phyloP scores from a whole-genome alignment of 2,113 vertebrate species.

The Spea bombifrons region DNA sequence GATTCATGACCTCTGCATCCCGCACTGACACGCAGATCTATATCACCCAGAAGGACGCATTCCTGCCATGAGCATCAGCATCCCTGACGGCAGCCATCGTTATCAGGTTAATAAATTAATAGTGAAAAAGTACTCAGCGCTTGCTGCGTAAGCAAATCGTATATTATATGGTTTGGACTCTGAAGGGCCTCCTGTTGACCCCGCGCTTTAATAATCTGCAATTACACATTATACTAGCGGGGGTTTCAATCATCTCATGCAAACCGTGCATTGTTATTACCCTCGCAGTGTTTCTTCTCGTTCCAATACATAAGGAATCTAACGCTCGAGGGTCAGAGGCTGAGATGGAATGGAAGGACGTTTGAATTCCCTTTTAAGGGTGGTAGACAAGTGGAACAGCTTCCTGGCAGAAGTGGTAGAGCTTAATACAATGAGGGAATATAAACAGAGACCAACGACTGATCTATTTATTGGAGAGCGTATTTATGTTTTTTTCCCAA shows the following conservation, averaged over 20 bases:
- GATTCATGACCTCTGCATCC: constrained; percentile 1
- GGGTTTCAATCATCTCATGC: neutral
- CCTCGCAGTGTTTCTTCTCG: too few relatives aligned
- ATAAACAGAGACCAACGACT: too few relatives aligned
- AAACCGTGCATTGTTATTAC: too few relatives aligned
- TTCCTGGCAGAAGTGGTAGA: too few relatives aligned
- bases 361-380: too few relatives aligned
- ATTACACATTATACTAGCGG: neutral
- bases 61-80: neutral
- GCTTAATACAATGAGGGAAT: too few relatives aligned
- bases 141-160: constrained; percentile 11
- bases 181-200: neutral
- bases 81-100: neutral
- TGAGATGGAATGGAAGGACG: too few relatives aligned
- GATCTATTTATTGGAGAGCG: too few relatives aligned
- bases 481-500: too few relatives aligned
- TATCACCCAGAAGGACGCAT: neutral
- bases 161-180: neutral
- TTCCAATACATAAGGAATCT: too few relatives aligned
- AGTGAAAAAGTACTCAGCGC: neutral
- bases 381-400: too few relatives aligned
- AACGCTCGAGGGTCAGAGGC: too few relatives aligned
- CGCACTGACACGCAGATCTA: constrained; percentile 22
- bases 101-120: constrained; percentile 16
- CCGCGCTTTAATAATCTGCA: neutral